These are phyloP conservation scores for Hylomyscus alleni DNA, from an alignment of 2,797 vertebrate genomes.

Conservation along the genomic window DNA sequence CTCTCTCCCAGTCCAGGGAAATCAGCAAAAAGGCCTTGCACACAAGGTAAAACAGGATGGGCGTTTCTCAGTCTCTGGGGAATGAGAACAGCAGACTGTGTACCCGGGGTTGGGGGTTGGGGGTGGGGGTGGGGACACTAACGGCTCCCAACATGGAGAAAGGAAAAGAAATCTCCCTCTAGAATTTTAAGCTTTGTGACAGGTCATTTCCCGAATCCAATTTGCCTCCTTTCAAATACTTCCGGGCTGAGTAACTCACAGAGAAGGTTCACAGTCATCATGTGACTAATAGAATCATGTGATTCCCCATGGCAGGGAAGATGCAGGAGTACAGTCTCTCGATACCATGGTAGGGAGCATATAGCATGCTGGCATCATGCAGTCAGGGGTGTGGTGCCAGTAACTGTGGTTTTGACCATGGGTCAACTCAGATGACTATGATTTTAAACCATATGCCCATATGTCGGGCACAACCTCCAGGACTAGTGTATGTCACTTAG, in stretches of 20 bases:
- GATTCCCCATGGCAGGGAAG: accelerated
- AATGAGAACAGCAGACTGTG: not conserved
- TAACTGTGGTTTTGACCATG: not conserved
- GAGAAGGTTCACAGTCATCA: not conserved
- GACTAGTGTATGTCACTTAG: not conserved
- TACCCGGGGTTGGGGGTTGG: too few relatives aligned
- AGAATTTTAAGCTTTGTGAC: not conserved
- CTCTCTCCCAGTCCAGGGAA: slow-evolving; percentile 30
- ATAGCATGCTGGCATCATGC: accelerated
- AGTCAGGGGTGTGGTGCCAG: not conserved
- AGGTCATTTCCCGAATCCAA: not conserved
- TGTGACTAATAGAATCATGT: not conserved
- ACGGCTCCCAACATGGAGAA: not conserved
- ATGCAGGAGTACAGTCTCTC: not conserved
- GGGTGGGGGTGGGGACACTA: not conserved
- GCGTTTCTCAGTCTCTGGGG: not conserved
- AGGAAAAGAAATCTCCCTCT: not conserved
- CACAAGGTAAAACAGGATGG: not conserved
- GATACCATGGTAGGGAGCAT: not conserved
- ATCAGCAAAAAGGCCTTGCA: not conserved
- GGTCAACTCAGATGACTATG: not conserved
- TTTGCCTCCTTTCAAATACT: not conserved
- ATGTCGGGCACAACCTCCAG: too few relatives aligned
- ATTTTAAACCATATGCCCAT: not conserved
- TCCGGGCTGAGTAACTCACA: not conserved